A percentile compares a stretch with the other conserved stretches of the same genome.
Evolutionary conservation across 92 coral and sea anemone genomes (phyloP).

Genomic region (Porites rus): DNA sequence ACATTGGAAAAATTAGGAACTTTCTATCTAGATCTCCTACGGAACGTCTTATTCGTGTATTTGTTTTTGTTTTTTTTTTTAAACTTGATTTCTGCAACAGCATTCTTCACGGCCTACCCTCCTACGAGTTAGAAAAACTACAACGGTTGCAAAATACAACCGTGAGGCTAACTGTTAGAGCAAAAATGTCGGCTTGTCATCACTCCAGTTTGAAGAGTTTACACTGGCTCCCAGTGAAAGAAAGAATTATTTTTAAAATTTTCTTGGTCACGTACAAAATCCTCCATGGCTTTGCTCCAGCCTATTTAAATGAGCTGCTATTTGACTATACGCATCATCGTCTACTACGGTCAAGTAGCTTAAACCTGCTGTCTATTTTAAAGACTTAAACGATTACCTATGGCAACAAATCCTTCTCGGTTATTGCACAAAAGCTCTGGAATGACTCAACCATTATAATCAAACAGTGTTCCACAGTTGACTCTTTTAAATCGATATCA

Average conservation of each 20-base stretch:
- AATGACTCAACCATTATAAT: too few species aligned
- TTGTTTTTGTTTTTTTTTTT: not conserved
- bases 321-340: conserved; percentile 3
- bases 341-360: not conserved
- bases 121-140: not conserved
- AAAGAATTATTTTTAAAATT: not conserved
- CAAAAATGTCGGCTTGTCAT: too few species aligned
- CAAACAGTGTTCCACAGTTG: too few species aligned
- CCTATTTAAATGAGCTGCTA: too few species aligned
- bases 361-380: not conserved
- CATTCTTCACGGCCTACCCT: not conserved
- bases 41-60: conserved; percentile 3
- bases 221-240: not conserved
- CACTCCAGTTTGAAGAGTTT: not conserved
- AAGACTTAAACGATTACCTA: conserved; percentile 1
- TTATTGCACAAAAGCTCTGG: too few species aligned
- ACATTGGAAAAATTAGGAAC: too few species aligned
- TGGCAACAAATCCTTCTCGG: too few species aligned
- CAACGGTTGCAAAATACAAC: too few species aligned
- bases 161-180: not conserved
- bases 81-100: not conserved
- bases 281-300: too few species aligned
- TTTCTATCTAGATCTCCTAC: not conserved
- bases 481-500: too few species aligned
- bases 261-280: too few species aligned